These are phyloP conservation scores for Chrysochloris asiatica DNA, from an alignment of 2,113 vertebrate genomes.

Conservation along the genomic window DNA sequence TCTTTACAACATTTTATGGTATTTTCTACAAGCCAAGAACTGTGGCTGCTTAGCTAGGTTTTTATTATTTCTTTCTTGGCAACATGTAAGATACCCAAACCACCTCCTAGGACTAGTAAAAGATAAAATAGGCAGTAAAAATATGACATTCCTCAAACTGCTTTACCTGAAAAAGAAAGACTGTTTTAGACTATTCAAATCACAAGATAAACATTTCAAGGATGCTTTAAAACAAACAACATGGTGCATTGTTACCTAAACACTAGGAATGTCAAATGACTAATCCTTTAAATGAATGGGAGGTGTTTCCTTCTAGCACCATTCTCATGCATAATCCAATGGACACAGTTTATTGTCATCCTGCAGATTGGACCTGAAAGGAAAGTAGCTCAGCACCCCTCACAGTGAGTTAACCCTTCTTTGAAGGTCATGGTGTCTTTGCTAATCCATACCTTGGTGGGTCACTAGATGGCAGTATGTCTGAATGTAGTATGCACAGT, in stretches of 20 bases:
- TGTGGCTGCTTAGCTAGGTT: not conserved
- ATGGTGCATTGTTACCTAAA: not conserved
- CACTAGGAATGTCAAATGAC: not conserved
- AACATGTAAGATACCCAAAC: not conserved
- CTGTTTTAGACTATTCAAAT: not conserved
- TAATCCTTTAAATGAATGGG: not conserved
- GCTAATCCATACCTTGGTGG: not conserved
- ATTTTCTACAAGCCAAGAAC: not conserved
- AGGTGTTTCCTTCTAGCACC: not conserved
- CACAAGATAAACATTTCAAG: not conserved
- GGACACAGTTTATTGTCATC: too few species aligned
- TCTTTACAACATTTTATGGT: not conserved
- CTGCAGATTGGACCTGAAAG: not conserved
- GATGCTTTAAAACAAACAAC: not conserved
- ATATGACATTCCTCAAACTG: not conserved
- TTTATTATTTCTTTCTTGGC: not conserved
- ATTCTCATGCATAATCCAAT: accelerated
- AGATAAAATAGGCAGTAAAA: not conserved
- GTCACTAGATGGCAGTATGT: conserved; percentile 76
- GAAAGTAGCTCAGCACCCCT: not conserved
- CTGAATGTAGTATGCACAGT: conserved; percentile 47
- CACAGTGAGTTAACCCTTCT: not conserved
- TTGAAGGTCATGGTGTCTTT: not conserved
- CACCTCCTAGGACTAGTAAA: not conserved
- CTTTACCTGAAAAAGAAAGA: not conserved